phyloP scores from a whole-genome alignment of 2,113 vertebrate genomes.

The Solea solea region DNA sequence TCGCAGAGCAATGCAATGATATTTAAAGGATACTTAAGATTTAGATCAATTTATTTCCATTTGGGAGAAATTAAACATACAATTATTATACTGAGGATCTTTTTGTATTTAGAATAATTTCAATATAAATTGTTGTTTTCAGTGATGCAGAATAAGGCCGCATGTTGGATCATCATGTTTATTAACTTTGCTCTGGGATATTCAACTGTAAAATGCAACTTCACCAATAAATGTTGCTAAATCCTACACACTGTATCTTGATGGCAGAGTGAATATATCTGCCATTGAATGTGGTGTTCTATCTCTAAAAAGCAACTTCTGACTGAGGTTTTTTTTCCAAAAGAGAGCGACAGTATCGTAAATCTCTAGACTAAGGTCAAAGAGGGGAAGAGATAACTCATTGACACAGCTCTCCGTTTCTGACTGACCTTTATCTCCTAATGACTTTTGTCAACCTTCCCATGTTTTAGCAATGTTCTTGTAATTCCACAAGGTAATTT shows the following conservation, averaged over 20 bases:
- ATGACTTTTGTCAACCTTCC: conserved; percentile 1
- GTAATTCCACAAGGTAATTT: not conserved
- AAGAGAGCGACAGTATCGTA: conserved; percentile 20
- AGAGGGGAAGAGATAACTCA: conserved; percentile 18
- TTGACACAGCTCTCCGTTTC: conserved; percentile 18
- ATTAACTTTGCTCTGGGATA: no score
- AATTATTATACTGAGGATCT: no score
- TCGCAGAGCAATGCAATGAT: no score
- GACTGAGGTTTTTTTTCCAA: not conserved
- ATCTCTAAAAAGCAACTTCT: conserved; percentile 8
- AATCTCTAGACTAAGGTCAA: conserved; percentile 16
- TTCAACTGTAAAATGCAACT: no score
- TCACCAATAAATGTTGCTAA: not conserved
- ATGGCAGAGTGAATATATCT: conserved; percentile 24
- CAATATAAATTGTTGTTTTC: no score
- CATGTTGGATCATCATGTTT: no score
- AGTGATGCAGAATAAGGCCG: no score
- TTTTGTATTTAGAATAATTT: no score
- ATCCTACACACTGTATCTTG: not conserved
- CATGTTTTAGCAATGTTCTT: conserved; percentile 7
- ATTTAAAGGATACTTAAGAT: no score
- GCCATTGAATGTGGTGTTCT: conserved; percentile 10
- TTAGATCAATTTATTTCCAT: no score
- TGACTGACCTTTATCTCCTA: conserved; percentile 9
- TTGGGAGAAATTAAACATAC: no score